Base-by-base conservation (phyloP, 1,140 invertebrate genomes). In the Drosophila kepulauana region DNA sequence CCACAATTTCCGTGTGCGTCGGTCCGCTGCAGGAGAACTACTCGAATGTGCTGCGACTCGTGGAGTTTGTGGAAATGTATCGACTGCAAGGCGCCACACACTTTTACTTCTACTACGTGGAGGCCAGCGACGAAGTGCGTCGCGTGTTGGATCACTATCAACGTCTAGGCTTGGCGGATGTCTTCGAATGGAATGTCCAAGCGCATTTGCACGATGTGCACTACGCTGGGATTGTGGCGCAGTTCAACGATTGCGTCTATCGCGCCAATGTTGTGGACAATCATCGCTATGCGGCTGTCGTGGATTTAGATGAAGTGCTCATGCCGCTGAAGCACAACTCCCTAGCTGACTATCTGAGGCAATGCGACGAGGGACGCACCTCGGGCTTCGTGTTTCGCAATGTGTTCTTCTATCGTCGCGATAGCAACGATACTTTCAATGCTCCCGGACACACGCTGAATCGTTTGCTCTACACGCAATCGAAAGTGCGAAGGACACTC, bases 31-130 rank as follows among this genome's bases (percentile, higher is more conserved):
- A 96, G 91, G 94, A 94, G 76, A 92, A 94, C 48, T 96, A 95
- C 90, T 94, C 95, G 59, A 85, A 93, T 46, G 85, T 85, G 1
- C 48, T 91, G 11, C 93, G 95, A 30, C 91, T 96, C 48, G 93
- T 95, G 5, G 95, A 96, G 89, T 96, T 95, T 87, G 92, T 96
- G 30, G 95, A 96, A 88, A 93, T 96, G 65, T 95, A 96, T 84
- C 89, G 93, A 0, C 74, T 96, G 41, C 93, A 96, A 70, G 96
- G 96, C 0, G 95, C 95, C 2, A 89, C 93, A 1, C 94, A 94
- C 67, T 95, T 96, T 75, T 94, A 95, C 2, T 94, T 96, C 72
- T 96, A 95, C 90, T 95, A 95, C 63, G 92, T 95, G 80, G 94
- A 94, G 8, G 93, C 95, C 15, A 93, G 93, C 5, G 57, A 78